phyloP scores from a whole-genome alignment of 2,888 invertebrate species.

The Trissolcus brochymenae region DNA sequence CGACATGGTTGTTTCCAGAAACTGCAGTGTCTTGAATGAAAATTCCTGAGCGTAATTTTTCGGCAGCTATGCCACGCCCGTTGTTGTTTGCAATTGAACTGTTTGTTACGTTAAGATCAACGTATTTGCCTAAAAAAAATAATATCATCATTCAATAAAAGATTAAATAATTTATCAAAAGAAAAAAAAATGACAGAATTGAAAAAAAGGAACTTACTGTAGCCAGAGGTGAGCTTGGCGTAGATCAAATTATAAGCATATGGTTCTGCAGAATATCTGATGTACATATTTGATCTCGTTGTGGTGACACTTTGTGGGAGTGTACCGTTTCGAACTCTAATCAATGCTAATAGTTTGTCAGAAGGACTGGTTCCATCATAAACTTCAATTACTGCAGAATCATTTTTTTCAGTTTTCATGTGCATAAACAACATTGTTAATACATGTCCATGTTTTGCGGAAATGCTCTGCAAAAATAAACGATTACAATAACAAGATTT shows the following conservation, averaged over 20 bases:
- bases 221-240: slow-evolving; percentile 86
- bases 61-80: slow-evolving; percentile 95
- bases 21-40: slow-evolving; percentile 89
- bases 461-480: slow-evolving; percentile 79
- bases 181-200: not conserved
- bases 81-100: slow-evolving; percentile 92
- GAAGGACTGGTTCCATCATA: slow-evolving; percentile 86
- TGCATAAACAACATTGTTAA: slow-evolving; percentile 91
- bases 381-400: slow-evolving; percentile 85
- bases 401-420: slow-evolving; percentile 85
- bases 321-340: slow-evolving; percentile 89
- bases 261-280: slow-evolving; percentile 86
- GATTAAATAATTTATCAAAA: not conserved
- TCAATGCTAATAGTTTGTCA: slow-evolving; percentile 83
- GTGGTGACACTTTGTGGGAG: slow-evolving; percentile 93
- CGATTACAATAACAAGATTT: not conserved
- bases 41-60: slow-evolving; percentile 92
- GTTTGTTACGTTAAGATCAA: slow-evolving; percentile 91
- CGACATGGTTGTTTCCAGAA: slow-evolving; percentile 91
- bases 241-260: slow-evolving; percentile 86
- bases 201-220: slow-evolving; percentile 76
- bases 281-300: slow-evolving; percentile 86
- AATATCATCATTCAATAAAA: not conserved
- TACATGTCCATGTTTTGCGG: slow-evolving; percentile 86
- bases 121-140: slow-evolving; percentile 79